phyloP scores from a whole-genome alignment of 2,797 vertebrate species.

The Petrocephalus schoutedeni region DNA sequence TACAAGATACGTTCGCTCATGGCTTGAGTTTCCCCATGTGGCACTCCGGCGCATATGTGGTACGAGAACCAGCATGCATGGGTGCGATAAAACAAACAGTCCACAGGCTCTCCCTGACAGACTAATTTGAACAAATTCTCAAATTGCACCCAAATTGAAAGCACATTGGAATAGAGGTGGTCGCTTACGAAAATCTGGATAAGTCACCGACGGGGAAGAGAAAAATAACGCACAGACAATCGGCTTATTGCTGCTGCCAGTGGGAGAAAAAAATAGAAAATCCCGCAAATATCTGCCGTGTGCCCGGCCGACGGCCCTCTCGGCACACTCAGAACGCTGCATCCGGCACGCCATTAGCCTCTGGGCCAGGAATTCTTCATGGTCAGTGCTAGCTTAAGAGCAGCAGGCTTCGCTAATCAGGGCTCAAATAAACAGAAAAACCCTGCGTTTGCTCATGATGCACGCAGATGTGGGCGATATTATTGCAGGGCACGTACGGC shows the following conservation, averaged over 20 bases:
- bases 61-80: constrained; percentile 62
- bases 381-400: constrained; percentile 55
- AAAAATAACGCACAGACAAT: constrained; percentile 54
- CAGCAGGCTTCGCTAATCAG: constrained; percentile 66
- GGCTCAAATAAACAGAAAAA: constrained; percentile 56
- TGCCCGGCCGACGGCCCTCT: constrained; percentile 4
- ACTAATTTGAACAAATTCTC: constrained; percentile 80
- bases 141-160: constrained; percentile 79
- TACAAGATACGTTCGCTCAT: constrained; percentile 41
- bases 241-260: constrained; percentile 50
- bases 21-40: constrained; percentile 45
- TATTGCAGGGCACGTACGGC: constrained; percentile 35
- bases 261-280: constrained; percentile 50
- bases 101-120: constrained; percentile 62
- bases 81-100: constrained; percentile 70
- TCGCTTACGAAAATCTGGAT: constrained; percentile 66
- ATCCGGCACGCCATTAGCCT: constrained; percentile 47
- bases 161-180: constrained; percentile 68
- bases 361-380: constrained; percentile 48
- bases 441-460: constrained; percentile 43
- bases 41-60: constrained; percentile 59
- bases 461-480: constrained; percentile 59
- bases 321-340: constrained; percentile 14
- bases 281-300: constrained; percentile 38
- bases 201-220: constrained; percentile 61